phyloP scores from a whole-genome alignment of 2,888 invertebrate species.

The Mythimna ferrago region DNA sequence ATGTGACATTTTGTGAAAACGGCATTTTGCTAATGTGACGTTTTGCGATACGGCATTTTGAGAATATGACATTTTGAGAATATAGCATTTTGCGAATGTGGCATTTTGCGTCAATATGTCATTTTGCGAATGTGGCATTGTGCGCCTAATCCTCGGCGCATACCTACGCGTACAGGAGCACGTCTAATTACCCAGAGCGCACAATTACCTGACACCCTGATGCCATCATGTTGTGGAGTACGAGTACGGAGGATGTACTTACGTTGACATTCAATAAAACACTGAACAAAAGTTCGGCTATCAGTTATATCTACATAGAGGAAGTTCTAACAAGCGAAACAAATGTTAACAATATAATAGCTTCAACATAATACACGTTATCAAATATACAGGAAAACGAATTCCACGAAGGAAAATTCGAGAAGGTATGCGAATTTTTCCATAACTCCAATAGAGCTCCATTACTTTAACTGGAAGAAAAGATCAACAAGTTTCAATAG shows the following conservation, averaged over 20 bases:
- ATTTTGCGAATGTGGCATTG: too few relatives aligned
- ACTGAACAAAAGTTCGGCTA: neutral
- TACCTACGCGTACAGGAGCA: neutral
- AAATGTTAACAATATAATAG: neutral
- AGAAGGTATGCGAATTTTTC: neutral
- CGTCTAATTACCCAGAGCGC: neutral
- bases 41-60: too few relatives aligned
- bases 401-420: neutral
- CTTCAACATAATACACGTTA: neutral
- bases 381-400: slow-evolving; percentile 19
- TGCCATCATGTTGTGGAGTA: neutral
- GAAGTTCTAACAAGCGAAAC: slow-evolving; percentile 21
- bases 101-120: too few relatives aligned
- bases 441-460: neutral
- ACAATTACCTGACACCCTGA: neutral
- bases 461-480: neutral
- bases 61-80: too few relatives aligned
- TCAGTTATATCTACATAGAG: slow-evolving; percentile 1
- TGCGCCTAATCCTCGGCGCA: too few relatives aligned
- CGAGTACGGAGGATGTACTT: neutral
- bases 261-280: neutral
- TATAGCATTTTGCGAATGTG: too few relatives aligned
- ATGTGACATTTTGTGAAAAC: too few relatives aligned
- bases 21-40: too few relatives aligned
- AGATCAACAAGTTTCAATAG: neutral